Conservation (phyloP, 53 echinoderm and acorn worm genomes). For the Echinarachnius parma region DNA sequence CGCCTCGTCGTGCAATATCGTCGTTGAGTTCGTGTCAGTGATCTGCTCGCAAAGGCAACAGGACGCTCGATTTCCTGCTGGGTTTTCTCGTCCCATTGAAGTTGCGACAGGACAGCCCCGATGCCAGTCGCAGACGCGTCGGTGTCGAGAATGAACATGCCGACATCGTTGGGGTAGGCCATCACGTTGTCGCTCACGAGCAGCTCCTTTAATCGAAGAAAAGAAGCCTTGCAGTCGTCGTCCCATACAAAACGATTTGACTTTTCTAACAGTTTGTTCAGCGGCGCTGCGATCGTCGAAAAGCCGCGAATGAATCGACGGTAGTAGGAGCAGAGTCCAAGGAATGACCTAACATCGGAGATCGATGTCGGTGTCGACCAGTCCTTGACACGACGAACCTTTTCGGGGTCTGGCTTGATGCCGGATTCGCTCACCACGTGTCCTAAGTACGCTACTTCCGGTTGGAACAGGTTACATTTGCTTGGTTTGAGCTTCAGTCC, state of each 20-base stretch:
- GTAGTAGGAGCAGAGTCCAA: conserved; percentile 48
- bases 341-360: conserved; percentile 24
- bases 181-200: no score
- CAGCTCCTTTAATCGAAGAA: no score
- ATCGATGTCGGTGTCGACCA: conserved; percentile 50
- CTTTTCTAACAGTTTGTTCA: conserved; percentile 33
- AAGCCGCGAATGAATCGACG: conserved; percentile 35
- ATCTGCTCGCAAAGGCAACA: conserved; percentile 57
- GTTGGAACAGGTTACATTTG: conserved; percentile 55
- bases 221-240: no score
- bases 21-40: conserved; percentile 42
- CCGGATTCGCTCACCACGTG: conserved; percentile 21
- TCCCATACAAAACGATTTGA: no score
- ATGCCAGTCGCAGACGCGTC: conserved; percentile 60
- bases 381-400: no score
- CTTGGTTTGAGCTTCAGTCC: conserved; percentile 60
- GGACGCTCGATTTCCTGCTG: conserved; percentile 57
- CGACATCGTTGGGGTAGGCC: no score
- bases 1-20: conserved; percentile 59
- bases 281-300: conserved; percentile 10
- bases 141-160: no score
- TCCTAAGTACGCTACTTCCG: conserved; percentile 48
- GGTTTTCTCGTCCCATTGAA: conserved; percentile 52
- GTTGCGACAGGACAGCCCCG: conserved; percentile 51
- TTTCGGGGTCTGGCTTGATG: no score